Conservation (phyloP, 2,797 vertebrate species). For the Neomorphus geoffroyi region DNA sequence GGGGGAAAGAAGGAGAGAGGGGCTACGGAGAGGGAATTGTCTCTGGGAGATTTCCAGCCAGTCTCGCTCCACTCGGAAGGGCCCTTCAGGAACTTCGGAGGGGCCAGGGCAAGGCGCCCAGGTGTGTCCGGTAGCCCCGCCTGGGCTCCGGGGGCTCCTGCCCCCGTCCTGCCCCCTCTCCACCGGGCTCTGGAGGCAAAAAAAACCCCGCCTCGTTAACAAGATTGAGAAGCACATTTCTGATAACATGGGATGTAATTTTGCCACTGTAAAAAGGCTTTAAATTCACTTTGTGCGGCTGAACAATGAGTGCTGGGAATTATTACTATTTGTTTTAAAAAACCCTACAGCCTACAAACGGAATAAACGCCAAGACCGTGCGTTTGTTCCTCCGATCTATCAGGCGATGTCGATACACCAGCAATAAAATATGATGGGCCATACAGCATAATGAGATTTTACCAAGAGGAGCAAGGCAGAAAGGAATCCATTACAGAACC, state of each 20-base stretch:
- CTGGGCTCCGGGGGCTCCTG: neutral
- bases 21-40: neutral
- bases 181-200: neutral
- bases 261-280: neutral
- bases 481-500: slow-evolving; percentile 9
- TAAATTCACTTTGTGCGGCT: neutral
- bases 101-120: neutral
- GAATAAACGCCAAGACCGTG: neutral
- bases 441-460: neutral
- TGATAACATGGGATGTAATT: neutral
- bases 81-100: neutral
- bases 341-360: neutral
- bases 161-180: neutral
- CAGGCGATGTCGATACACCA: neutral
- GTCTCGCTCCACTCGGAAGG: neutral
- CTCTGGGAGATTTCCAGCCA: neutral
- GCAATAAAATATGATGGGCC: slow-evolving; percentile 8
- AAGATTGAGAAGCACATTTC: neutral
- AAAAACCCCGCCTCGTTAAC: neutral
- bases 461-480: neutral
- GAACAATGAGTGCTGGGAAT: slow-evolving; percentile 17
- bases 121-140: neutral
- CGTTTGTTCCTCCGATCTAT: neutral
- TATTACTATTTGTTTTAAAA: neutral
- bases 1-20: neutral